These are phyloP conservation scores for Emesis furor DNA, from an alignment of 2,888 invertebrate genomes.

Conservation along the genomic window DNA sequence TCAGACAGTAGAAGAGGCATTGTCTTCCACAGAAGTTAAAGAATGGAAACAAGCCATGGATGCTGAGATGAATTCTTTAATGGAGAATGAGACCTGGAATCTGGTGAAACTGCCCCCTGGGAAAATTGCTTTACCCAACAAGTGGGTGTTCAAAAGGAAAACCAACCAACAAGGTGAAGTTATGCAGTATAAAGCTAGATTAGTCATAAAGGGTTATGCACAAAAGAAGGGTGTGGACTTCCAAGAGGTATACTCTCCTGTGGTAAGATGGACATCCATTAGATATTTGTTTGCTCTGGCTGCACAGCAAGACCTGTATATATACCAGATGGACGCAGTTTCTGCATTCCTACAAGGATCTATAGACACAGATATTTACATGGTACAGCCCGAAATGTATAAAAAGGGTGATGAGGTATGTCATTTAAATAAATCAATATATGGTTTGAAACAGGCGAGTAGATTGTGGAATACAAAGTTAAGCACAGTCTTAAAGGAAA, in stretches of 20 bases:
- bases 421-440: conserved; percentile 58
- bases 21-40: background rate
- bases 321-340: conserved; percentile 66
- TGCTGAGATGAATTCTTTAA: background rate
- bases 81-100: conserved; percentile 17
- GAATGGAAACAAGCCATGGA: conserved; percentile 27
- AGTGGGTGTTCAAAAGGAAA: conserved; percentile 61
- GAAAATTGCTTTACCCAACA: conserved; percentile 43
- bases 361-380: conserved; percentile 64
- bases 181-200: conserved; percentile 44
- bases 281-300: conserved; percentile 59
- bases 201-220: conserved; percentile 46
- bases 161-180: conserved; percentile 52
- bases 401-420: conserved; percentile 61
- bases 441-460: conserved; percentile 63
- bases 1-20: conserved; percentile 11
- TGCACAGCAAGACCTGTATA: conserved; percentile 39
- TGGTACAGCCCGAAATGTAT: conserved; percentile 58
- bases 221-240: background rate
- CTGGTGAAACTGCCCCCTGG: background rate
- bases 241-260: conserved; percentile 43
- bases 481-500: no score
- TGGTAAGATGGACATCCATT: conserved; percentile 64
- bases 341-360: conserved; percentile 66
- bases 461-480: background rate